Percentiles rank a stretch among this genome's conserved stretches.
Evolutionary conservation across 2,113 vertebrate genomes (phyloP).

Genomic region (Silurus glanis): DNA sequence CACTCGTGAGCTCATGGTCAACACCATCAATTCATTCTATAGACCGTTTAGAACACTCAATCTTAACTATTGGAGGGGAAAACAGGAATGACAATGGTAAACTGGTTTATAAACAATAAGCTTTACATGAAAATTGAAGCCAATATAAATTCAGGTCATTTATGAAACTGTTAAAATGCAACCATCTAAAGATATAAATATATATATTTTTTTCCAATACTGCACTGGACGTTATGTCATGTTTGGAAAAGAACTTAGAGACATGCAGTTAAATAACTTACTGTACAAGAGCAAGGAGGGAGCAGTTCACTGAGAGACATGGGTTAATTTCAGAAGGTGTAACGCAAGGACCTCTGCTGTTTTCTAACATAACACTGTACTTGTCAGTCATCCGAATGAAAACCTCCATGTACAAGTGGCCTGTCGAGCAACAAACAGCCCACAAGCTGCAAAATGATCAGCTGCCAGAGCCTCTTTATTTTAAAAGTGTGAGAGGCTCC

Average conservation of each 20-base stretch:
- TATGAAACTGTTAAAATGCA: slow-evolving; percentile 52
- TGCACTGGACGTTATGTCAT: slow-evolving; percentile 55
- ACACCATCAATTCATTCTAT: slow-evolving; percentile 38
- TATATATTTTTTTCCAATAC: slow-evolving; percentile 55
- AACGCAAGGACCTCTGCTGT: not conserved
- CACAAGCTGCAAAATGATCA: slow-evolving; percentile 33
- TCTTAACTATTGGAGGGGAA: slow-evolving; percentile 28
- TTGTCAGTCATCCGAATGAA: slow-evolving; percentile 47
- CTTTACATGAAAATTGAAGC: slow-evolving; percentile 49
- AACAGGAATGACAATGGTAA: slow-evolving; percentile 34
- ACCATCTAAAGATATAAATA: slow-evolving; percentile 57
- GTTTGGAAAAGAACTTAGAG: slow-evolving; percentile 63
- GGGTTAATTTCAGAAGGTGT: slow-evolving; percentile 36
- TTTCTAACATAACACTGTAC: slow-evolving; percentile 48
- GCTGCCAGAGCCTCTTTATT: too few species aligned
- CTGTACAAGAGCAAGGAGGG: slow-evolving; percentile 66
- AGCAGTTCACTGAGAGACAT: slow-evolving; percentile 10
- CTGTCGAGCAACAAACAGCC: slow-evolving; percentile 5
- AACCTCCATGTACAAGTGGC: slow-evolving; percentile 13
- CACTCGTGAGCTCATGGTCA: slow-evolving; percentile 36
- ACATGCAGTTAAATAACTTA: slow-evolving; percentile 72
- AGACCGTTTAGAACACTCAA: slow-evolving; percentile 29
- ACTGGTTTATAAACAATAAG: slow-evolving; percentile 52
- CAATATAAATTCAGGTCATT: slow-evolving; percentile 54
- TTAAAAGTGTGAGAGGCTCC: slow-evolving; percentile 18